phyloP scores from a whole-genome alignment of 35 echinoderm and acorn worm genomes.

The Acanthaster planci region DNA sequence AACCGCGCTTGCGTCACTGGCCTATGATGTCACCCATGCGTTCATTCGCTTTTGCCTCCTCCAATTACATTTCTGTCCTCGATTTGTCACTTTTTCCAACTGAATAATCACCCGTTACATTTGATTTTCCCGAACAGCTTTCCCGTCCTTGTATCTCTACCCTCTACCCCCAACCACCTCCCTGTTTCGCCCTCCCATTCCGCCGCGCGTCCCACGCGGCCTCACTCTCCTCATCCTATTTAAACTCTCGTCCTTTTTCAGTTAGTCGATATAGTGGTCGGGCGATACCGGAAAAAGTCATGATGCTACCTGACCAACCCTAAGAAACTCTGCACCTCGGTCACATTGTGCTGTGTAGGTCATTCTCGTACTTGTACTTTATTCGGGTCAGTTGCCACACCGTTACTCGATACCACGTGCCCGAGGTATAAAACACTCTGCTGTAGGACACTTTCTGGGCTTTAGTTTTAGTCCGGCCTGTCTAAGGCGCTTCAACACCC shows the following conservation, averaged over 20 bases:
- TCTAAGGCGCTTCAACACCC: not conserved
- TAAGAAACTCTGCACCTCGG: constrained; percentile 29
- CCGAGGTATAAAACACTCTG: not conserved
- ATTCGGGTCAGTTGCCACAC: constrained; percentile 25
- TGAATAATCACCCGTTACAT: too few relatives aligned
- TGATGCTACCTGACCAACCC: not conserved
- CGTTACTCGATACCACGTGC: constrained; percentile 2
- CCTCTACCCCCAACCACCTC: too few relatives aligned
- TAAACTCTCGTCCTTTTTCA: constrained; percentile 9
- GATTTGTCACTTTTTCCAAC: too few relatives aligned
- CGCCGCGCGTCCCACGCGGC: too few relatives aligned
- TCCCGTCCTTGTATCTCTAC: too few relatives aligned
- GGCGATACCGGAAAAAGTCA: not conserved
- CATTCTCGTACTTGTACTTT: constrained; percentile 35
- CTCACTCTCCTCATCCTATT: constrained; percentile 26
- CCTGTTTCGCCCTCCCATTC: too few relatives aligned
- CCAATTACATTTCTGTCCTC: too few relatives aligned
- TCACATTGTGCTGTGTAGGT: constrained; percentile 3
- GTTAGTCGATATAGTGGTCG: not conserved
- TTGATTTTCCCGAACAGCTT: too few relatives aligned
- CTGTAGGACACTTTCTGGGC: not conserved
- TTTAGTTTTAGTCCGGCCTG: not conserved
- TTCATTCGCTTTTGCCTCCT: too few relatives aligned
- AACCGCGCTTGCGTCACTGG: too few relatives aligned
- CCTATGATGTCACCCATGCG: too few relatives aligned